Evolutionary conservation across 2,888 invertebrate genomes (phyloP).

Genomic region (Arge pagana): DNA sequence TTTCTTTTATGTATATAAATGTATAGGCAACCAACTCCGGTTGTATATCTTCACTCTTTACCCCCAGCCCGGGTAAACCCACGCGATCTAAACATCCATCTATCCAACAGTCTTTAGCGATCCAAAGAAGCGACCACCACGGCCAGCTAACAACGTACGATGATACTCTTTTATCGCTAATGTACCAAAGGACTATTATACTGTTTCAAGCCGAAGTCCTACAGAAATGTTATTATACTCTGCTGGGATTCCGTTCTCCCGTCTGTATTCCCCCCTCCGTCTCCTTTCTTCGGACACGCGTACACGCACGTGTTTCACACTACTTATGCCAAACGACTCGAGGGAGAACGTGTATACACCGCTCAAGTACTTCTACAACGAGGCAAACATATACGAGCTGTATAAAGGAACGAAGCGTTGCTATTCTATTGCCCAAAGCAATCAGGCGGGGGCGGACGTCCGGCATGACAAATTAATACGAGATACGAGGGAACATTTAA

Average conservation of each 20-base stretch:
- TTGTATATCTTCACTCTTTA: slow-evolving; percentile 5
- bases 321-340: slow-evolving; percentile 38
- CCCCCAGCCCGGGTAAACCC: slow-evolving; percentile 6
- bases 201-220: slow-evolving; percentile 5
- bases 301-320: slow-evolving; percentile 31
- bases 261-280: slow-evolving; percentile 14
- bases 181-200: slow-evolving; percentile 12
- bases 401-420: slow-evolving; percentile 5
- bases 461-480: slow-evolving; percentile 45
- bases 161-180: slow-evolving; percentile 18
- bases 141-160: slow-evolving; percentile 5
- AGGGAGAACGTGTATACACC: too few species aligned
- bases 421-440: slow-evolving; percentile 19
- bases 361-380: too few species aligned
- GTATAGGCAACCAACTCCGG: slow-evolving; percentile 32
- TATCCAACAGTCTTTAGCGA: slow-evolving; percentile 13
- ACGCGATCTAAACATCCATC: slow-evolving; percentile 15
- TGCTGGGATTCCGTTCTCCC: too few species aligned
- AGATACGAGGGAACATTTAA: slow-evolving; percentile 38
- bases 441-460: slow-evolving; percentile 33
- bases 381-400: too few species aligned
- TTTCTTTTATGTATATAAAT: too few species aligned
- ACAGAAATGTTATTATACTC: not conserved
- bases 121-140: slow-evolving; percentile 8
- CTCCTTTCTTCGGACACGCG: slow-evolving; percentile 28